phyloP scores from a whole-genome alignment of 2,797 vertebrate species.

The Megalops cyprinoides region DNA sequence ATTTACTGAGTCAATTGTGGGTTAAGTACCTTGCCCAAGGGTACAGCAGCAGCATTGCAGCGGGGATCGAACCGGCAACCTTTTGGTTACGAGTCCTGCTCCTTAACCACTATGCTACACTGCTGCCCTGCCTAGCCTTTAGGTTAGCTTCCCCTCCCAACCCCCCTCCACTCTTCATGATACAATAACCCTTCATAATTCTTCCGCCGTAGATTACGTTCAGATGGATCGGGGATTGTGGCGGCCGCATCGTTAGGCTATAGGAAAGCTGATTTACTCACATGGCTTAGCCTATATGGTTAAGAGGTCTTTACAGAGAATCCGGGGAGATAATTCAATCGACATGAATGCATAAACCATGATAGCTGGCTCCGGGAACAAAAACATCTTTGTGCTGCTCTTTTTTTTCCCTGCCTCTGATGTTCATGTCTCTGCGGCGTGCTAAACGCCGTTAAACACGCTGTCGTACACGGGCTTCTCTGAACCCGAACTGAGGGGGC shows the following conservation, averaged over 20 bases:
- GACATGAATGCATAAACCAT: background rate
- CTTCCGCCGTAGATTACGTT: background rate
- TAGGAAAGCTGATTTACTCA: background rate
- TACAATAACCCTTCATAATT: conserved; percentile 7
- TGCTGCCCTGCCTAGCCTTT: no score
- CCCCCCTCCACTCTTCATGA: background rate
- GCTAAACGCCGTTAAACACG: background rate
- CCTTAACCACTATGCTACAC: background rate
- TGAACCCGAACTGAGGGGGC: background rate
- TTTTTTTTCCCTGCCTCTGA: background rate
- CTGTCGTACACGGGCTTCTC: background rate
- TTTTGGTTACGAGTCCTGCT: no score
- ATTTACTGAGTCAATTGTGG: no score
- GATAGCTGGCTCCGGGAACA: background rate
- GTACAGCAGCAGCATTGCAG: no score
- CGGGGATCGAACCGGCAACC: no score
- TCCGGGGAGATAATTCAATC: conserved; percentile 14
- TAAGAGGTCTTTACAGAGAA: background rate
- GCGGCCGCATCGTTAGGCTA: background rate
- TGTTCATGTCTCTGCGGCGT: background rate
- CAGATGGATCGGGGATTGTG: background rate
- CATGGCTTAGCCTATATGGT: conserved; percentile 6
- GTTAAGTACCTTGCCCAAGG: no score
- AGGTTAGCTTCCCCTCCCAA: no score
- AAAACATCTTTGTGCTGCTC: background rate